Evolutionary conservation across 1,140 invertebrate genomes (phyloP), one percentile per base, ranked within the genome.

Genomic region (Coelopa frigida): DNA sequence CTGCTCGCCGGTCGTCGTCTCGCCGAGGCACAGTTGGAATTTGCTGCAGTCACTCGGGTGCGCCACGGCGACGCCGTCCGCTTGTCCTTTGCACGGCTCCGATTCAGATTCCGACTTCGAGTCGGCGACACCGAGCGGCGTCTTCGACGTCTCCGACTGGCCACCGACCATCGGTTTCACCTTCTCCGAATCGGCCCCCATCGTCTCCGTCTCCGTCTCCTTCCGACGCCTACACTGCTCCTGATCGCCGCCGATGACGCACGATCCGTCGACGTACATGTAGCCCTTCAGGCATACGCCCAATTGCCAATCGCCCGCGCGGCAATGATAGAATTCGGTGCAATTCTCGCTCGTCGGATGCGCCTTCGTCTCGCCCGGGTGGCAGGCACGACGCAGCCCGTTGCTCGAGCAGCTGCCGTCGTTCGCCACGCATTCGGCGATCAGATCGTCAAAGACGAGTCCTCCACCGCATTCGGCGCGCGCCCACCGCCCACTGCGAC

Each of bases 1-100:
- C 29, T 62, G 58, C 8, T 44, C 41, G 6, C 53, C 11, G 4
- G 49, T 23, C 0, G 51, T 32, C 7, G 42, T 23, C n/a, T 59
- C 46, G 15, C 53, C 49, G 12, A 61, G 20, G 20, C 62, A 66
- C 14, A 66, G 15, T 36, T 57, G 65, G 23, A 59, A 66, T 1
- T 49, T 49, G 0, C 49, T 56, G 24, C 62, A 66, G 15, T 65
- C 62, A 2, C 37, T 12, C 1, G 49, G 46, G 52, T 66, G 54
- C 2, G 52, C 33, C 0, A 59, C 62, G 17, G 55, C 55, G 0
- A 32, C 23, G 2, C 62, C 62, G 46, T 66, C 59, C 2, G 21
- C 8, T 22, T 57, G 59, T 8, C 37, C 51, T 22, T 33, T 12
- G 12, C 62, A 66, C n/a, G n/a, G n/a, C n/a, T n/a, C n/a, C n/a